Percentiles rank a stretch among this genome's conserved stretches.
phyloP scores from a whole-genome alignment of 2,888 invertebrate species.

The Nomada flava region DNA sequence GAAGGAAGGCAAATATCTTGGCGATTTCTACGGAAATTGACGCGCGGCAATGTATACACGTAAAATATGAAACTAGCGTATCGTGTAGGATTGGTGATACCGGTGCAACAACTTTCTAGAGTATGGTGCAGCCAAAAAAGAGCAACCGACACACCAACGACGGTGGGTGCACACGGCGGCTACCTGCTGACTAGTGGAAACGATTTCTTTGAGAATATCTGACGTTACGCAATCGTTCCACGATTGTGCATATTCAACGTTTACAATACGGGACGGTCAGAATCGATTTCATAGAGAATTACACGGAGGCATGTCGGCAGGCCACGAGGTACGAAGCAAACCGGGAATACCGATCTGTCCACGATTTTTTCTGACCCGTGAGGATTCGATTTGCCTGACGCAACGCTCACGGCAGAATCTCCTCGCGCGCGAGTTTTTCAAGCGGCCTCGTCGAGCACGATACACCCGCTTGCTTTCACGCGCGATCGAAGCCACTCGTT shows the following conservation, averaged over 20 bases:
- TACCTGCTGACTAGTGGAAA: slow-evolving; percentile 65
- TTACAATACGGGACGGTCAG: slow-evolving; percentile 68
- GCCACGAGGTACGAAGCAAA: slow-evolving; percentile 14
- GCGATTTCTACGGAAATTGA: slow-evolving; percentile 36
- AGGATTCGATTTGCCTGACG: slow-evolving; percentile 70
- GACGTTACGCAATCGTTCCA: slow-evolving; percentile 61
- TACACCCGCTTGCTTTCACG: slow-evolving; percentile 68
- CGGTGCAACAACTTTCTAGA: slow-evolving; percentile 72
- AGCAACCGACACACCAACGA: slow-evolving; percentile 60
- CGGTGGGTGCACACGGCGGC: slow-evolving; percentile 59
- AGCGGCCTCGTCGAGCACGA: slow-evolving; percentile 26
- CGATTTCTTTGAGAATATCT: slow-evolving; percentile 70
- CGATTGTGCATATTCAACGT: slow-evolving; percentile 66
- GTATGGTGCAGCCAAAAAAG: slow-evolving; percentile 64
- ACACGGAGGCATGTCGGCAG: slow-evolving; percentile 48
- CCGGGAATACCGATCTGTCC: slow-evolving; percentile 61
- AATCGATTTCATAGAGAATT: slow-evolving; percentile 76
- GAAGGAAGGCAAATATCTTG: background rate
- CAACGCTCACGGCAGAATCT: slow-evolving; percentile 61
- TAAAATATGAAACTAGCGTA: slow-evolving; percentile 63
- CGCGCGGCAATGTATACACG: slow-evolving; percentile 19
- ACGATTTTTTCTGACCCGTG: slow-evolving; percentile 62
- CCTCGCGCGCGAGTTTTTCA: slow-evolving; percentile 58
- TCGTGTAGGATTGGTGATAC: slow-evolving; percentile 68
- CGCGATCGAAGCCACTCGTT: slow-evolving; percentile 46